Conservation (phyloP, 2,888 invertebrate species). For the Oxyteleia sp. region DNA sequence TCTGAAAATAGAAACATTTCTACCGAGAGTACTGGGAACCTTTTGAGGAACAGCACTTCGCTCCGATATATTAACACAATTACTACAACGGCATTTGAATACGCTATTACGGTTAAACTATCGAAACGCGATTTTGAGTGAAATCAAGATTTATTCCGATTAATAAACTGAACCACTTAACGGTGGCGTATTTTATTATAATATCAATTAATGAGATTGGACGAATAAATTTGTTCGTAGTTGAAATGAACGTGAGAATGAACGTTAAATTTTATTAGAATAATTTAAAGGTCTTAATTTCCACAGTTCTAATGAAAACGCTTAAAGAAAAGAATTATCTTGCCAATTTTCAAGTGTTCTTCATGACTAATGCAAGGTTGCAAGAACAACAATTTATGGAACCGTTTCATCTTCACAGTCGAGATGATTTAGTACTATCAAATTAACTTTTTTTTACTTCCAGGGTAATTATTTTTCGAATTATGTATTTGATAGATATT, state of each 20-base stretch:
- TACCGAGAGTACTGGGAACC: slow-evolving; percentile 16
- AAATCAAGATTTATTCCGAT: slow-evolving; percentile 38
- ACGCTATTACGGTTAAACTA: slow-evolving; percentile 4
- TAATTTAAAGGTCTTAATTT: slow-evolving; percentile 52
- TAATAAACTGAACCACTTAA: slow-evolving; percentile 20
- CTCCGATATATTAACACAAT: slow-evolving; percentile 55
- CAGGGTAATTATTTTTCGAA: slow-evolving; percentile 16
- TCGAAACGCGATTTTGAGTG: slow-evolving; percentile 19
- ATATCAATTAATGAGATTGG: slow-evolving; percentile 25
- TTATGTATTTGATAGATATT: slow-evolving; percentile 10
- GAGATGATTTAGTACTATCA: slow-evolving; percentile 39
- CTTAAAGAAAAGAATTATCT: slow-evolving; percentile 54
- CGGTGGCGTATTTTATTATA: slow-evolving; percentile 26
- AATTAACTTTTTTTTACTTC: slow-evolving; percentile 35
- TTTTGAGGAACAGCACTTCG: slow-evolving; percentile 49
- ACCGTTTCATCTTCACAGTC: slow-evolving; percentile 41
- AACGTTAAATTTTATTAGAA: slow-evolving; percentile 48
- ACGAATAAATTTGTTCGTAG: slow-evolving; percentile 37
- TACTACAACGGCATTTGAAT: slow-evolving; percentile 28
- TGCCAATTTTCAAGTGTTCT: slow-evolving; percentile 57
- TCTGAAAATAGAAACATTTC: slow-evolving; percentile 50
- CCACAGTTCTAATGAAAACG: slow-evolving; percentile 49
- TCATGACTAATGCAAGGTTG: slow-evolving; percentile 57
- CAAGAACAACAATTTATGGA: slow-evolving; percentile 45
- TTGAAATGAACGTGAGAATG: slow-evolving; percentile 33